A percentile compares a stretch with the other conserved stretches of the same genome.
Evolutionary conservation across 2,888 invertebrate species (phyloP).

Genomic region (Tinea trinotella): DNA sequence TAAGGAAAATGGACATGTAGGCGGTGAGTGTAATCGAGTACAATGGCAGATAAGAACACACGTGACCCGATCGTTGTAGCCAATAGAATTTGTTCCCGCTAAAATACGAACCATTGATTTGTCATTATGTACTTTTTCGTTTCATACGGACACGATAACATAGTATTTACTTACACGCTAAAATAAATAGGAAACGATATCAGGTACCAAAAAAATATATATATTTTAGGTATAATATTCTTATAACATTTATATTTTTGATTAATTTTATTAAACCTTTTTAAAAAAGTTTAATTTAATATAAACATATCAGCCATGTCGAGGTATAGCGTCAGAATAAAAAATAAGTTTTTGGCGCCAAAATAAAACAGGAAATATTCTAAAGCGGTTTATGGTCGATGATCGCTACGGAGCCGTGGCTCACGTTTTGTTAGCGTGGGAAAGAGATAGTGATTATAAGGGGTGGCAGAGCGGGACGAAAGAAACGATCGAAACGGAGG

Average conservation of each 20-base stretch:
- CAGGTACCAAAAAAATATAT: background rate
- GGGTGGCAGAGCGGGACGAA: conserved; percentile 57
- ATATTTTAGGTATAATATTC: too few species aligned
- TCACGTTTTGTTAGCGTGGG: conserved; percentile 25
- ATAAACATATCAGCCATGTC: background rate
- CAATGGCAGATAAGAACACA: conserved; percentile 51
- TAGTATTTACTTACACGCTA: conserved; percentile 9
- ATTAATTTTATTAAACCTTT: background rate
- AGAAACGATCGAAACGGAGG: conserved; percentile 46
- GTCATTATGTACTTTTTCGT: background rate
- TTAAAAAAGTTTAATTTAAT: background rate
- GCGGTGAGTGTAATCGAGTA: conserved; percentile 33
- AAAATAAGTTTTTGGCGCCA: conserved; percentile 31
- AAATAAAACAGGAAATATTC: conserved; percentile 23
- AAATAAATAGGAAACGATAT: conserved; percentile 10
- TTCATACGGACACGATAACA: background rate
- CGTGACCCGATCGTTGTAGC: conserved; percentile 23
- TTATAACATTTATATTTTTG: too few species aligned
- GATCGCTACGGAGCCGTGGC: background rate
- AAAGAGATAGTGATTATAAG: conserved; percentile 40
- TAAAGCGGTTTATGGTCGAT: background rate
- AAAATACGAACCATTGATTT: conserved; percentile 6
- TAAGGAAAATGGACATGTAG: background rate
- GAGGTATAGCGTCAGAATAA: background rate
- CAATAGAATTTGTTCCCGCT: conserved; percentile 20